Conservation (phyloP, 2,888 invertebrate genomes). For the Oscheius myriophilus region DNA sequence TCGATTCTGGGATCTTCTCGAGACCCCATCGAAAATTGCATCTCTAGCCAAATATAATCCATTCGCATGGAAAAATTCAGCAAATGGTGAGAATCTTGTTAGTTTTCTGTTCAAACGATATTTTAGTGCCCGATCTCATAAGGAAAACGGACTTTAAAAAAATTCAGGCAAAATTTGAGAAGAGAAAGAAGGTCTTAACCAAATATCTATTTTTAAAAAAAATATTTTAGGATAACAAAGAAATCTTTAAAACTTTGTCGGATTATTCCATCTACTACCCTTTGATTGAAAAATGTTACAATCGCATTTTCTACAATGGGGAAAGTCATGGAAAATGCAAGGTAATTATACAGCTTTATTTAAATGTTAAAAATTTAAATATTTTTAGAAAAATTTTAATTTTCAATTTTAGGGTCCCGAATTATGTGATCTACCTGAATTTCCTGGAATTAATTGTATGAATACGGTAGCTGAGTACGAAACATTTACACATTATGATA, state of each 20-base stretch:
- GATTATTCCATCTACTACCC: constrained; percentile 60
- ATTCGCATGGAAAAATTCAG: not conserved
- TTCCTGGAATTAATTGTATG: constrained; percentile 47
- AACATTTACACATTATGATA: constrained; percentile 37
- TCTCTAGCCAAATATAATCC: constrained; percentile 4
- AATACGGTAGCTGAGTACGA: constrained; percentile 44
- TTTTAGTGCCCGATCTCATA: constrained; percentile 13
- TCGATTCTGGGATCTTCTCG: constrained; percentile 43
- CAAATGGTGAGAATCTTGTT: not conserved
- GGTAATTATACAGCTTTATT: no score
- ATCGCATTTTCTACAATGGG: constrained; percentile 63
- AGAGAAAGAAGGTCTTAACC: constrained; percentile 14
- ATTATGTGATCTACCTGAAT: constrained; percentile 46
- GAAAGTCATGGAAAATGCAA: constrained; percentile 45
- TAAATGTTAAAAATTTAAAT: no score
- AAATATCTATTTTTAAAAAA: not conserved
- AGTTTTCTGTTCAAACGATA: not conserved
- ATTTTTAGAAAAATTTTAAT: constrained; percentile 1
- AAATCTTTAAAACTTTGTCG: constrained; percentile 51
- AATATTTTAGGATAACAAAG: not conserved
- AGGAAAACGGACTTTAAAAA: not conserved
- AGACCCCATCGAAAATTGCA: not conserved
- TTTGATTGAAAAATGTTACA: constrained; percentile 64
- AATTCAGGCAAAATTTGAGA: constrained; percentile 2
- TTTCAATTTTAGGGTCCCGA: constrained; percentile 45